Percentiles rank a stretch among this genome's conserved stretches.
phyloP scores from a whole-genome alignment of 1,140 invertebrate species.

The Drosophila equinoxialis region DNA sequence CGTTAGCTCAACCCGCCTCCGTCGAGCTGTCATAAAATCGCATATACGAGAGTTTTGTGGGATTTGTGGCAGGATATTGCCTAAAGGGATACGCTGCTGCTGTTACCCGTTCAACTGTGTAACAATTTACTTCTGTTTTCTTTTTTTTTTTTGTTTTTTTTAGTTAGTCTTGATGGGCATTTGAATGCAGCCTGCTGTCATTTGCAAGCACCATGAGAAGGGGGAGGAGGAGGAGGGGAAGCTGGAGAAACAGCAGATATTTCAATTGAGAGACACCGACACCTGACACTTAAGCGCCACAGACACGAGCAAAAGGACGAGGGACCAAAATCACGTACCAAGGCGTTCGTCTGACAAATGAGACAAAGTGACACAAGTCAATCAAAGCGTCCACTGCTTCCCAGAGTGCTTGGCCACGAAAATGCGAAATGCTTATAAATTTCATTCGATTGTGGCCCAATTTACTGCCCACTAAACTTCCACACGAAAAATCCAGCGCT shows the following conservation, averaged over 20 bases:
- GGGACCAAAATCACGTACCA: slow-evolving; percentile 28
- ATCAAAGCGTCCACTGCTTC: slow-evolving; percentile 56
- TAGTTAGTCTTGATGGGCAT: slow-evolving; percentile 59
- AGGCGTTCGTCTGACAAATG: slow-evolving; percentile 80
- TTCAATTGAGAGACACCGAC: slow-evolving; percentile 73
- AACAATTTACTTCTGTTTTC: slow-evolving; percentile 46
- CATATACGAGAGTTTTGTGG: slow-evolving; percentile 50
- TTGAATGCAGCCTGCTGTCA: slow-evolving; percentile 73
- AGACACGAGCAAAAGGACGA: slow-evolving; percentile 9
- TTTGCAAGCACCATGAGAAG: slow-evolving; percentile 27
- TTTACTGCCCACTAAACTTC: slow-evolving; percentile 55
- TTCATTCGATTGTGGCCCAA: slow-evolving; percentile 63
- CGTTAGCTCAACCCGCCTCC: slow-evolving; percentile 39
- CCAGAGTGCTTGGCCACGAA: slow-evolving; percentile 38
- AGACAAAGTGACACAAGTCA: slow-evolving; percentile 83
- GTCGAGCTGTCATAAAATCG: slow-evolving; percentile 75
- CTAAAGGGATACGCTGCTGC: slow-evolving; percentile 61
- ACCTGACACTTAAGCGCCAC: slow-evolving; percentile 75
- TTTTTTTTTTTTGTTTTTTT: neutral
- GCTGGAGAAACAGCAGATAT: slow-evolving; percentile 20
- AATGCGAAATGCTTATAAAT: slow-evolving; percentile 69
- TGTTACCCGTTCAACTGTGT: slow-evolving; percentile 57
- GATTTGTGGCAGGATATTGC: slow-evolving; percentile 75
- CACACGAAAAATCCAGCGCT: neutral
- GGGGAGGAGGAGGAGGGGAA: no score